These are phyloP conservation scores for Notoglanidium macrostoma DNA, from an alignment of 2,797 vertebrate genomes.

Conservation along the genomic window DNA sequence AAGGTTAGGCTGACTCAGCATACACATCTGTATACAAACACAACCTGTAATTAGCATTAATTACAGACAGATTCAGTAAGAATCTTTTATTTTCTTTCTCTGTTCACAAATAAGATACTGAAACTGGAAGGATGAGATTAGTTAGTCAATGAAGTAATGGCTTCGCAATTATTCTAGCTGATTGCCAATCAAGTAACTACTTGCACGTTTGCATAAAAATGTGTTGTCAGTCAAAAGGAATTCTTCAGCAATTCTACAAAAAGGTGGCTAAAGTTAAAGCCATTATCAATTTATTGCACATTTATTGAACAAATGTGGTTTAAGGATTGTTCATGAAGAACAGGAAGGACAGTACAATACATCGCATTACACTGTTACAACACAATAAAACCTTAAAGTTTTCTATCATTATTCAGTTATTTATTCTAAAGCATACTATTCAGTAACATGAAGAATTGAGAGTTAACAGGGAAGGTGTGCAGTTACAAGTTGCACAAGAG, in stretches of 20 bases:
- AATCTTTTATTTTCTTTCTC: neutral
- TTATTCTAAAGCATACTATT: neutral
- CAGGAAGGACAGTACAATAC: neutral
- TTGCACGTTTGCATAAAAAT: neutral
- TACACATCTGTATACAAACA: conserved; percentile 22
- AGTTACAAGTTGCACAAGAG: neutral
- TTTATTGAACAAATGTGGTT: neutral
- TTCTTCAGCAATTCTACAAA: neutral
- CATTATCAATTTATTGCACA: neutral
- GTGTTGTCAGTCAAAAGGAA: neutral
- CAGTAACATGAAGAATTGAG: neutral
- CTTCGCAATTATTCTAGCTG: neutral
- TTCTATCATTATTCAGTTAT: neutral
- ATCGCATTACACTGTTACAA: neutral
- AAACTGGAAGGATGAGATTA: neutral
- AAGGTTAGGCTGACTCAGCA: conserved; percentile 26
- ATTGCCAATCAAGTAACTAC: neutral
- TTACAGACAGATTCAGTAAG: neutral
- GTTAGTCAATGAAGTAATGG: neutral
- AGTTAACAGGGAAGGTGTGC: neutral
- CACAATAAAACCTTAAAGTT: neutral
- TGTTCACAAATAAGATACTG: neutral
- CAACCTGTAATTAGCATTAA: conserved; percentile 18
- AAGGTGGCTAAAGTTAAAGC: neutral
- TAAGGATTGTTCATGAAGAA: neutral